Conservation (phyloP, 2,797 vertebrate genomes). For the Phrynocephalus guinanensis region DNA sequence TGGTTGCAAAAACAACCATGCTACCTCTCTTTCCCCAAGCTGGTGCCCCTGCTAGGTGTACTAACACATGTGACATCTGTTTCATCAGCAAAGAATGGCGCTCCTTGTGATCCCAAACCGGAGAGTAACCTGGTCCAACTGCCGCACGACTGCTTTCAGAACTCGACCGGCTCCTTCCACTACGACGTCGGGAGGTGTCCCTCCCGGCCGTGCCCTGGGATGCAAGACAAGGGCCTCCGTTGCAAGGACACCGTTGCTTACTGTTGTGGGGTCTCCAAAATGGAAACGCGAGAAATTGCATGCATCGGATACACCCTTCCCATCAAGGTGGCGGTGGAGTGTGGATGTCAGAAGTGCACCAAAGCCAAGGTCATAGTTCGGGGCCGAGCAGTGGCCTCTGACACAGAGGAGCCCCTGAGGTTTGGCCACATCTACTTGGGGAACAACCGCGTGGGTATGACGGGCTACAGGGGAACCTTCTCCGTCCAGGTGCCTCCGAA, state of each 20-base stretch:
- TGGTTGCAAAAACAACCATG: background rate
- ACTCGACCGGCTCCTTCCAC: slow-evolving; percentile 89
- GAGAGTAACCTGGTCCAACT: slow-evolving; percentile 89
- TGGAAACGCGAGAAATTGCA: slow-evolving; percentile 85
- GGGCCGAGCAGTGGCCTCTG: slow-evolving; percentile 89
- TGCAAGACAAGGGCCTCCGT: slow-evolving; percentile 87
- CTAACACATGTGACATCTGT: slow-evolving; percentile 58
- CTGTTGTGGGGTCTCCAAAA: slow-evolving; percentile 92
- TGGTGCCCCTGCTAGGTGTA: background rate
- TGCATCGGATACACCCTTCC: slow-evolving; percentile 91
- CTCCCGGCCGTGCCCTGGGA: slow-evolving; percentile 82
- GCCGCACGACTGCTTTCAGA: slow-evolving; percentile 95
- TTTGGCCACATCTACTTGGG: slow-evolving; percentile 96
- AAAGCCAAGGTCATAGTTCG: slow-evolving; percentile 88
- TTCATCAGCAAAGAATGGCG: slow-evolving; percentile 81
- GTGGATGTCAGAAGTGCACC: slow-evolving; percentile 91
- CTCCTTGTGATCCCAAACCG: slow-evolving; percentile 87
- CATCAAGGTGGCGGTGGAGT: slow-evolving; percentile 86
- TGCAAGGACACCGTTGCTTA: slow-evolving; percentile 89
- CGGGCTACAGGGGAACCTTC: slow-evolving; percentile 97
- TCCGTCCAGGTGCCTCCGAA: slow-evolving; percentile 90
- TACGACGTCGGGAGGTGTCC: slow-evolving; percentile 92
- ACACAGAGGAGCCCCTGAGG: slow-evolving; percentile 93
- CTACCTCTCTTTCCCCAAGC: background rate
- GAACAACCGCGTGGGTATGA: slow-evolving; percentile 89